Base-by-base conservation (phyloP, 2,888 invertebrate species). In the Blastobasis adustella region DNA sequence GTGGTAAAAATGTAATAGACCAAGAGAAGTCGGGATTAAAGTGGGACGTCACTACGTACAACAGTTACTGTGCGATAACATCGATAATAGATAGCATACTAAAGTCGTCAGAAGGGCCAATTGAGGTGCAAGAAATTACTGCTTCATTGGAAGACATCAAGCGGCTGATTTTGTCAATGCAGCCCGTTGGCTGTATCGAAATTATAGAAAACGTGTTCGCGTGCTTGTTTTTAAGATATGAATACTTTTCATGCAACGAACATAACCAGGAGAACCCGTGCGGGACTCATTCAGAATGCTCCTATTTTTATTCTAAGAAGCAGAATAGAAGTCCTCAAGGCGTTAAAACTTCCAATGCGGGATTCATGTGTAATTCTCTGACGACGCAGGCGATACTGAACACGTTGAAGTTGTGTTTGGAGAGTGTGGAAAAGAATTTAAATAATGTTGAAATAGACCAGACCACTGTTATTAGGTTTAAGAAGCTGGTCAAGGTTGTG, bases 121-220 rank as follows among this genome's bases (percentile, higher is more conserved):
- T 79, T 55, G 73, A 71, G 52, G 63, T 73, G 10, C 81, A 83
- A 49, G 78, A 82, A 39, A 78, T 85, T 43, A 74, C 73, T 6
- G 69, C 76, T n/a, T 76, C 82, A 1, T 69, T 90, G 54, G 88
- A 89, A 49, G 85, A 88, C 57, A 74, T 89, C 7, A 88, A 85
- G 70, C 73, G 84, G 5, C 75, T 89, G 47, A 70, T 90, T n/a
- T 67, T 89, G 47, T 79, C 82, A 40, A 80, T 90, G 48, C 79
- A 83, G 56, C 89, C 90, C 23, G 56, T 84, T 43, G 73, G 78
- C 54, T 79, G 80, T 58, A 72, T 91, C 49, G 92, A 94, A 79
- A 85, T 93, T 0, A 87, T 95, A 51, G 93, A 94, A 73, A 92
- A 94, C 72, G 90, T 95, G 58, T 95, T 94, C 72, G 89, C 92